Conservation (phyloP, 2,113 vertebrate species). For the Excalfactoria chinensis region DNA sequence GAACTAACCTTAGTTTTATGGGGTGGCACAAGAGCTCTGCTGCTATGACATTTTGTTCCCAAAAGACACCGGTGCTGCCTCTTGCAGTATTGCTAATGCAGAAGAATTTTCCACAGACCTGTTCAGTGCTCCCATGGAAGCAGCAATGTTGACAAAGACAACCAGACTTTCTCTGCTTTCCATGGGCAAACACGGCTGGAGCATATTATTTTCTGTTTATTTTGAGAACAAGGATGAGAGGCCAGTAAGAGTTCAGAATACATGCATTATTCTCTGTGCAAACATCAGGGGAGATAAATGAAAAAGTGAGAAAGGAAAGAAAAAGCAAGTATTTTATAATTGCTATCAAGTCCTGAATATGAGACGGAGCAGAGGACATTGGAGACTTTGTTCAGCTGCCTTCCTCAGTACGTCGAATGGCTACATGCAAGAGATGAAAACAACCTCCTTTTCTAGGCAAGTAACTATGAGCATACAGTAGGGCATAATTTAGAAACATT, state of each 20-base stretch:
- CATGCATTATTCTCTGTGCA: not conserved
- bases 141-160: not conserved
- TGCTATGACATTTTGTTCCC: not conserved
- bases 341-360: not conserved
- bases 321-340: not conserved
- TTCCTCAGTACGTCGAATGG: not conserved
- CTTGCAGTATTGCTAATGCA: not conserved
- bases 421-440: not conserved
- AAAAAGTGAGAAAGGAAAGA: not conserved
- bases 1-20: not conserved
- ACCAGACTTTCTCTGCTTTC: not conserved
- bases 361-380: not conserved
- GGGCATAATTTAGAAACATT: not conserved
- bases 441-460: not conserved
- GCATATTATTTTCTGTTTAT: not conserved
- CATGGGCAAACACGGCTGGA: not conserved
- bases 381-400: not conserved
- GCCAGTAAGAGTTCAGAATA: not conserved
- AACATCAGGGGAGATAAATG: not conserved
- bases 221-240: not conserved
- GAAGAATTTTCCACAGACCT: not conserved
- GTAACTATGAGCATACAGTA: not conserved
- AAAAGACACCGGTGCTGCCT: not conserved
- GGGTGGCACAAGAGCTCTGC: not conserved
- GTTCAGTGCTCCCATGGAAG: not conserved